Evolutionary conservation across 2,888 invertebrate species (phyloP).

Genomic region (Ophion slaviceki): DNA sequence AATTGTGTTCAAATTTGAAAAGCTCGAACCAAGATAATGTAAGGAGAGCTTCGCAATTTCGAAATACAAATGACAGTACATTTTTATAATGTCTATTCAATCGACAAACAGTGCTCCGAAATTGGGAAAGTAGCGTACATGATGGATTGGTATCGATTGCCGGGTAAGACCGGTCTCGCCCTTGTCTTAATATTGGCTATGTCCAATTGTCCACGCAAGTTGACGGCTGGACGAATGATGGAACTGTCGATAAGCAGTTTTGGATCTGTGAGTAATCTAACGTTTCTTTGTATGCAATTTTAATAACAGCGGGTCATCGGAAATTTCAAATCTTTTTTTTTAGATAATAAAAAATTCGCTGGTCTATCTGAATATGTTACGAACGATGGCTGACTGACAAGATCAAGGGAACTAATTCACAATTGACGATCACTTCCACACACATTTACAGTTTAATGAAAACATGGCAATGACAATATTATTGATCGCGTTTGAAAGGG

Average conservation of each 20-base stretch:
- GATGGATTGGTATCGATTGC: constrained; percentile 65
- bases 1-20: too few species aligned
- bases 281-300: not conserved
- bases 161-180: constrained; percentile 48
- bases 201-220: constrained; percentile 56
- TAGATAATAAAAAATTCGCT: constrained; percentile 73
- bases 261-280: constrained; percentile 45
- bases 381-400: constrained; percentile 57
- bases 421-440: not conserved
- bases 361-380: constrained; percentile 72
- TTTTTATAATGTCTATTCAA: not conserved
- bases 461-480: not conserved
- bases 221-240: constrained; percentile 65
- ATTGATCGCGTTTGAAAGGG: not conserved
- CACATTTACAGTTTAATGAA: not conserved
- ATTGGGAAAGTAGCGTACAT: constrained; percentile 58
- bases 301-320: not conserved
- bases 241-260: constrained; percentile 63
- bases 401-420: not conserved
- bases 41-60: not conserved
- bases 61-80: not conserved
- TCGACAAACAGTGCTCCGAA: constrained; percentile 47
- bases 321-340: not conserved
- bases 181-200: constrained; percentile 61
- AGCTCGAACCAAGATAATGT: not conserved